Conservation (phyloP, 2,797 vertebrate species). For the Crenichthys baileyi region DNA sequence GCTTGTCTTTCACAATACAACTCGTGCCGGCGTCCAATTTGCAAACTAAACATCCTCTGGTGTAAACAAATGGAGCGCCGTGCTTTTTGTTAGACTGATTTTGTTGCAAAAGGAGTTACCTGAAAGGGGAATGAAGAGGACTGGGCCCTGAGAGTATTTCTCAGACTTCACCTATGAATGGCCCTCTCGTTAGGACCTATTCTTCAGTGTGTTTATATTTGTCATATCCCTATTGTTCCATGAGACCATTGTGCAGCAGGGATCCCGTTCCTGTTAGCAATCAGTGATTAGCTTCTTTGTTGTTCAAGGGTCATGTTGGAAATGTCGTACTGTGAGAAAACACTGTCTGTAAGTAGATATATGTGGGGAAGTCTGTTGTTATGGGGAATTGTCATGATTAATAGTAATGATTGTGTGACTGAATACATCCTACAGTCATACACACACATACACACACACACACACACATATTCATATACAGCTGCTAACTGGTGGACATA, state of each 20-base stretch:
- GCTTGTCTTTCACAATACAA: slow-evolving; percentile 60
- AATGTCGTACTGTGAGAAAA: slow-evolving; percentile 47
- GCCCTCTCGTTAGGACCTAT: slow-evolving; percentile 36
- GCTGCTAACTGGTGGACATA: too few relatives aligned
- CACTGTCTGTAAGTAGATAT: slow-evolving; percentile 10
- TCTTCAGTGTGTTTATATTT: slow-evolving; percentile 70
- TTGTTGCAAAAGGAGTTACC: slow-evolving; percentile 51
- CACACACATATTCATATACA: not conserved
- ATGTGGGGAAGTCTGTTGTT: slow-evolving; percentile 1
- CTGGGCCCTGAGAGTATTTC: slow-evolving; percentile 36
- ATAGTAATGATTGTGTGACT: slow-evolving; percentile 24
- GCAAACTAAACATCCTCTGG: slow-evolving; percentile 74
- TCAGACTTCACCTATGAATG: slow-evolving; percentile 5
- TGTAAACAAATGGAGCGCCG: slow-evolving; percentile 55
- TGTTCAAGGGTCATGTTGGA: slow-evolving; percentile 26
- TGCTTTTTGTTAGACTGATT: slow-evolving; percentile 40
- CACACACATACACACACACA: not conserved
- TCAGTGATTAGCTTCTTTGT: slow-evolving; percentile 37
- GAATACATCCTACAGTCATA: not conserved
- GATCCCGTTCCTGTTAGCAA: slow-evolving; percentile 46
- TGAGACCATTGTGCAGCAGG: slow-evolving; percentile 50
- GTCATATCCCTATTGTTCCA: slow-evolving; percentile 63
- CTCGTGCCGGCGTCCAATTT: slow-evolving; percentile 59
- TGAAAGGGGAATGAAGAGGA: slow-evolving; percentile 56
- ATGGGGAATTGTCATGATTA: slow-evolving; percentile 32